Evolutionary conservation across 1,140 invertebrate species (phyloP).

Genomic region (Papilio xuthus): DNA sequence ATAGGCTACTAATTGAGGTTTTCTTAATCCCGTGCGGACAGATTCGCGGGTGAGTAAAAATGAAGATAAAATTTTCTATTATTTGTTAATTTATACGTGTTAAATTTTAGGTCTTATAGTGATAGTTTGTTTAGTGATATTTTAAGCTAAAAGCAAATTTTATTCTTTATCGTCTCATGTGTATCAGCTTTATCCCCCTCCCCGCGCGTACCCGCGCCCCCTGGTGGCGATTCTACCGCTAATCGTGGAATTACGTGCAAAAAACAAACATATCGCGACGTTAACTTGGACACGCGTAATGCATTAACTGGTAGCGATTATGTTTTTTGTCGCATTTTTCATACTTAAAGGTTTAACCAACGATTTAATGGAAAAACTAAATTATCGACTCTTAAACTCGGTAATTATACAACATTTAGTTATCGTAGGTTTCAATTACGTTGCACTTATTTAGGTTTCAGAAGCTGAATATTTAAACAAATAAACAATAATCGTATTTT

Average conservation of each 20-base stretch:
- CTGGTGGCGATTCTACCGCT: background rate
- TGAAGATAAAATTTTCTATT: too few relatives aligned
- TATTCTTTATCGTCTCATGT: background rate
- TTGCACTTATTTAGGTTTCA: too few relatives aligned
- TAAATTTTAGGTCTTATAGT: too few relatives aligned
- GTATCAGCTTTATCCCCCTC: background rate
- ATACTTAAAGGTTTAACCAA: background rate
- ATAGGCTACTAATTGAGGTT: too few relatives aligned
- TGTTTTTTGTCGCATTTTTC: background rate
- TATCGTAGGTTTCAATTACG: too few relatives aligned
- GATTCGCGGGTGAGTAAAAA: too few relatives aligned
- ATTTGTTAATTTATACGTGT: too few relatives aligned
- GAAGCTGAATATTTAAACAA: too few relatives aligned
- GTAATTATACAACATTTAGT: background rate
- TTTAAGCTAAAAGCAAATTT: background rate
- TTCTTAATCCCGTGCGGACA: too few relatives aligned
- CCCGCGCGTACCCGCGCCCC: background rate
- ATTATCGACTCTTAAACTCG: too few relatives aligned
- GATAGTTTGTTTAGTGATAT: too few relatives aligned
- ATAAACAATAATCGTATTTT: too few relatives aligned
- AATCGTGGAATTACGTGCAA: conserved; percentile 8
- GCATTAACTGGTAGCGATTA: background rate
- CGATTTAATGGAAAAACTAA: background rate
- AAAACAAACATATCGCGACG: background rate
- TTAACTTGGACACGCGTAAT: background rate